A percentile compares a stretch with the other conserved stretches of the same genome.
Evolutionary conservation across 2,113 vertebrate species (phyloP).

Genomic region (Scomber scombrus): DNA sequence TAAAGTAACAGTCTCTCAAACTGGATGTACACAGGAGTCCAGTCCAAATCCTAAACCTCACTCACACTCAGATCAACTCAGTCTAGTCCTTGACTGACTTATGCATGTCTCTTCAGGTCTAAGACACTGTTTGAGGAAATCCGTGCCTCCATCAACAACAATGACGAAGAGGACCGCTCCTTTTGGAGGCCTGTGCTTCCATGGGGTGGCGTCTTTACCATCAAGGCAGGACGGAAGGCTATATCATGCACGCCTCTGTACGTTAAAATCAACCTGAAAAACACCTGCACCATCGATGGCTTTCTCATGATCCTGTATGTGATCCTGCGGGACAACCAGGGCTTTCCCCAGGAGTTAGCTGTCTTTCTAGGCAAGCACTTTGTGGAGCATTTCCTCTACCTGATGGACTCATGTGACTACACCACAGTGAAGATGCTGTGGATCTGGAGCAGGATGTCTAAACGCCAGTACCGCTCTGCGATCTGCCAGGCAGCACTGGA

Average conservation of each 20-base stretch:
- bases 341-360: conserved; percentile 87
- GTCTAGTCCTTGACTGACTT: background rate
- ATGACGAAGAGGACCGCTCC: conserved; percentile 88
- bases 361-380: conserved; percentile 90
- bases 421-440: conserved; percentile 93
- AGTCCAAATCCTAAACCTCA: background rate
- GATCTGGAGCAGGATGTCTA: conserved; percentile 94
- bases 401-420: conserved; percentile 93
- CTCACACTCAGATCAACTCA: background rate
- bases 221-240: conserved; percentile 90
- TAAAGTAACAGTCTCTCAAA: background rate
- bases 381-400: conserved; percentile 89
- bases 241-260: conserved; percentile 91
- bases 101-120: conserved; percentile 78
- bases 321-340: conserved; percentile 90
- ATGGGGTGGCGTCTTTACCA: conserved; percentile 91
- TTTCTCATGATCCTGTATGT: conserved; percentile 93
- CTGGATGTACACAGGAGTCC: too few relatives aligned
- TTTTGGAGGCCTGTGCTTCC: conserved; percentile 94
- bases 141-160: conserved; percentile 91
- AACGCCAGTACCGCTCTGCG: conserved; percentile 89
- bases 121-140: conserved; percentile 94
- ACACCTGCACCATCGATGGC: conserved; percentile 94
- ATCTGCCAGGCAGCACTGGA: conserved; percentile 88
- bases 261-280: conserved; percentile 90